Evolutionary conservation across 2,113 vertebrate species (phyloP), one percentile per base, ranked within the genome.

Genomic region (Microtus ochrogaster): DNA sequence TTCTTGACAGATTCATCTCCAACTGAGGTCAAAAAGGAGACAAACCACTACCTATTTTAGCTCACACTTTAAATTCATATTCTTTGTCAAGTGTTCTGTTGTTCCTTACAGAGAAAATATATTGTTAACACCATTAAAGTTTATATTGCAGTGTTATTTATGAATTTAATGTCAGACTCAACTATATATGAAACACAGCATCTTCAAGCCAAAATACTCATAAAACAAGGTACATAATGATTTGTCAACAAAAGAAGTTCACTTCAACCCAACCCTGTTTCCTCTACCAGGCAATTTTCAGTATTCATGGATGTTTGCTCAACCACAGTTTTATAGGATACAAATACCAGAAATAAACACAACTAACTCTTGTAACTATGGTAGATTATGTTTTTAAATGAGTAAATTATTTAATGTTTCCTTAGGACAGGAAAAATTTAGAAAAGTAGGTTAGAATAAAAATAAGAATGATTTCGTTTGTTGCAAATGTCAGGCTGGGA

Each of bases 381-480:
- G 36, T 63, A 94, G 36, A 5, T 47, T 79, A 55, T 70, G 16
- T 5, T 84, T 92, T 44, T 65, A 92, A 95, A 91, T 82, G 21
- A 13, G 79, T 52, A 94, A 30, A 86, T 81, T 92, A 11, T 79
- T 95, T 78, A 73, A 26, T 85, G 9, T 30, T 72, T 83, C 84
- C 33, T 91, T 44, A 79, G 39, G 9, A 79, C 61, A 21, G 3
- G 6, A 81, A 82, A 90, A 39, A 88, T 24, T 86, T 92, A 61
- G 33, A 90, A 90, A 73, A 33, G n/a, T 39, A 90, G 39, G 21
- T 63, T 41, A 26, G 22, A 24, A 4, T 49, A 30, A 65, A 8
- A 92, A 30, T 61, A 12, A 82, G 13, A 73, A 30, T 83, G 36
- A 70, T 79, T 90, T 78, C 92, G n/a, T 39, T 41, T 65, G 26